Base-by-base conservation (phyloP, 2,797 vertebrate genomes). In the Crocodylus rhombifer region DNA sequence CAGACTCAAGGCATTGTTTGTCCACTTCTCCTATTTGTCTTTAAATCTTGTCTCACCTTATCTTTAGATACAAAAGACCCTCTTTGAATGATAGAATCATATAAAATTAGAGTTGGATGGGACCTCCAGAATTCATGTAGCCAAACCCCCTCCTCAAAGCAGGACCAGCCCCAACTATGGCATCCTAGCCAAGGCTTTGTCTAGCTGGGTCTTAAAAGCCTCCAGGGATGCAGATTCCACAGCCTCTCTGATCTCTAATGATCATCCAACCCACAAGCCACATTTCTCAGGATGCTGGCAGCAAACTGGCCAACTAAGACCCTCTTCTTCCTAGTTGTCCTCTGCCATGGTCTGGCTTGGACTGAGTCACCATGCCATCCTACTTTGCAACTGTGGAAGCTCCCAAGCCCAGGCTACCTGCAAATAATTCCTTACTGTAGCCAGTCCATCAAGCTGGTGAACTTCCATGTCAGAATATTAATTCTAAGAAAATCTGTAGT, bases 321-420 rank as follows among this genome's bases (percentile, higher is more conserved):
- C 7, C 7, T 71, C 36, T 71, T 71, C 36, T 36, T 23, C 33
- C 36, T 42, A 23, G 67, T 21, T 14, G 65, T 30, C 11, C 65
- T 20, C 23, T 62, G 33, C 33, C 23, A 23, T 9, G 60, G 14
- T 79, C 60, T 71, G 14, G 28, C 33, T 30, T 21, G 55, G 58
- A 65, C n/a, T 62, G 86, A 83, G 80, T 71, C 4, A 3, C 1
- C 28, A 33, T 65, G 0, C 28, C 84, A 82, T 21, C 36, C 15
- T 12, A 60, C 18, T 92, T 71, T 42, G 28, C 23, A n/a, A 15
- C 17, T 7, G 6, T 0, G 2, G 1, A 3, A 0, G 1, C 64
- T 77, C 78, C 57, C 12, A n/a, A 61, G 57, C 13, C 71, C 62
- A 26, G 58, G 23, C 14, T 16, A 65, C 65, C 63, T 56, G 63